Evolutionary conservation across 2,113 vertebrate species (phyloP).

Genomic region (Panthera leo): DNA sequence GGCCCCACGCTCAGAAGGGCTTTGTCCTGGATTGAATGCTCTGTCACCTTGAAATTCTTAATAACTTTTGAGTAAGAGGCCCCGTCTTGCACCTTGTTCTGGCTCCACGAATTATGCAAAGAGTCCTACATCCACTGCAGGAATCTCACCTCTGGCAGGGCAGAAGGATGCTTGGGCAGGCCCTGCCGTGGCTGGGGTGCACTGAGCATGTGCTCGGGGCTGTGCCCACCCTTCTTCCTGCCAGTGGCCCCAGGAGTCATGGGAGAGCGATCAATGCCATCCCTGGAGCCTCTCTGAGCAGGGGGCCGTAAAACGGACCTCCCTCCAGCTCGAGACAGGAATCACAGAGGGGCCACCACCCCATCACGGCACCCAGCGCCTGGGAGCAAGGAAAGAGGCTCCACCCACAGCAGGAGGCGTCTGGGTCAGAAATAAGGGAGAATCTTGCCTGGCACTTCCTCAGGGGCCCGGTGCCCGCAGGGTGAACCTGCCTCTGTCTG

Average conservation of each 20-base stretch:
- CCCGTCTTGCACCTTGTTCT: not conserved
- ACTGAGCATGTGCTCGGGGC: fast-evolving
- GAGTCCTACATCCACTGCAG: not conserved
- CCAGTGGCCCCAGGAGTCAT: not conserved
- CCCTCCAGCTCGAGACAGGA: not conserved
- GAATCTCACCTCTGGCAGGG: not conserved
- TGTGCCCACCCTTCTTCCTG: not conserved
- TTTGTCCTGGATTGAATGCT: not conserved
- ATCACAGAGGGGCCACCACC: fast-evolving
- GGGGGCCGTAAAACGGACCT: not conserved
- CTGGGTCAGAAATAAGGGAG: not conserved
- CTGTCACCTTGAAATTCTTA: not conserved
- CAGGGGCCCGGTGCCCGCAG: not conserved
- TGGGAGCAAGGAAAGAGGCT: not conserved
- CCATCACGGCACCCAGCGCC: fast-evolving
- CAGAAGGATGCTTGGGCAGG: not conserved
- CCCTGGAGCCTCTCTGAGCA: not conserved
- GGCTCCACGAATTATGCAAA: not conserved
- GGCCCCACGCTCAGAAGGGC: not conserved
- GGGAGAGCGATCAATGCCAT: fast-evolving
- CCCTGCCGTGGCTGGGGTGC: not conserved
- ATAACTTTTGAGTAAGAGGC: not conserved
- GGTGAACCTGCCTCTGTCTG: not conserved
- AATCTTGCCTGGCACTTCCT: not conserved
- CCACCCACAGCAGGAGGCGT: not conserved